phyloP scores from a whole-genome alignment of 92 coral and sea anemone genomes.

The Siderastrea siderea region DNA sequence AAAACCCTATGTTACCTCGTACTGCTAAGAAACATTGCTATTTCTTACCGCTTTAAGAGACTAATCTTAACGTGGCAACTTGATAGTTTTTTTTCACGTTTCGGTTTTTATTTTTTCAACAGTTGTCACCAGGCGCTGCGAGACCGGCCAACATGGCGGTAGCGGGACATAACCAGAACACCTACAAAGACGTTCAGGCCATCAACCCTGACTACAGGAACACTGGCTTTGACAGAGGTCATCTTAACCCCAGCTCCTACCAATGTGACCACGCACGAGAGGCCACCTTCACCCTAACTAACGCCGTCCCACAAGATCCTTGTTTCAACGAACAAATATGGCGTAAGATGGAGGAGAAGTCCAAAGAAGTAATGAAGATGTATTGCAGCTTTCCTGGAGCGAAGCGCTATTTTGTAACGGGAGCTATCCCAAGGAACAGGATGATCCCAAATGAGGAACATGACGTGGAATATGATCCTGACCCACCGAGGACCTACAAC shows the following conservation, averaged over 20 bases:
- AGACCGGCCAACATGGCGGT: not conserved
- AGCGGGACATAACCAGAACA: not conserved
- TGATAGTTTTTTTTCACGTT: not conserved
- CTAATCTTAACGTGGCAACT: not conserved
- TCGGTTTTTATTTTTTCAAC: not conserved
- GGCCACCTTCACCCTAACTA: conserved; percentile 54
- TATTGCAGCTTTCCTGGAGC: conserved; percentile 29
- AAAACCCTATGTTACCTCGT: no score
- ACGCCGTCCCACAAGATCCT: conserved; percentile 60
- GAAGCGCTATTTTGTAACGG: conserved; percentile 52
- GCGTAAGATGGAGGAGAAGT: conserved; percentile 6
- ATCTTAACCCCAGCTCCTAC: conserved; percentile 58
- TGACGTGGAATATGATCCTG: conserved; percentile 23
- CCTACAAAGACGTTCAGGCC: conserved; percentile 27
- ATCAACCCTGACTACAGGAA: conserved; percentile 37
- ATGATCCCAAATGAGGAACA: conserved; percentile 45
- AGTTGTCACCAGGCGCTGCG: not conserved
- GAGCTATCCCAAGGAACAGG: not conserved
- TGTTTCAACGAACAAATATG: conserved; percentile 51
- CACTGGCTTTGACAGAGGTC: conserved; percentile 57
- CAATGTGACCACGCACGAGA: conserved; percentile 23
- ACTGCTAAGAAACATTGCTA: no score
- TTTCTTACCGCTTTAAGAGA: no score
- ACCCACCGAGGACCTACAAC: conserved; percentile 27
- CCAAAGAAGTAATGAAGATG: not conserved